A percentile compares a stretch with the other conserved stretches of the same genome.
Conservation (phyloP, 1,140 invertebrate genomes). For the Drosophila sturtevanti region DNA sequence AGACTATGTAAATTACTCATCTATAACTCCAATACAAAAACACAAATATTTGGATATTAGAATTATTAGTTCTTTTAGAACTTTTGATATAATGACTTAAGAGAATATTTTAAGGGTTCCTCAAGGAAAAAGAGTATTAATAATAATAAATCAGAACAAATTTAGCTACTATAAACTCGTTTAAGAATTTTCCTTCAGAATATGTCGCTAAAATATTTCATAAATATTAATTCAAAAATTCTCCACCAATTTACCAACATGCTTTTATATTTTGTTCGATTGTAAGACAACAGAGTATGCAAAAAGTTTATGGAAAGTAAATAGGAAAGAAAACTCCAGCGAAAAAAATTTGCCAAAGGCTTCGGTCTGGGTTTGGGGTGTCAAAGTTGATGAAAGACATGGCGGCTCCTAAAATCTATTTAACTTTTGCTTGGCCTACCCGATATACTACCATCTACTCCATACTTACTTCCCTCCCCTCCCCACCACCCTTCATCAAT, state of each 20-base stretch:
- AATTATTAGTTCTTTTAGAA: no score
- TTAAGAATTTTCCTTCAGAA: no score
- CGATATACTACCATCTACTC: background rate
- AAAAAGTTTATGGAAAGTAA: conserved; percentile 48
- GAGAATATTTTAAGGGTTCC: no score
- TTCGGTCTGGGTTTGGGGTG: conserved; percentile 42
- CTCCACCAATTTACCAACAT: background rate
- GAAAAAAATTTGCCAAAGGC: conserved; percentile 13
- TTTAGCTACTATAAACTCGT: no score
- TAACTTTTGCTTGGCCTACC: conserved; percentile 17
- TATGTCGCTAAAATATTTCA: no score
- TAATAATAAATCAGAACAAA: no score
- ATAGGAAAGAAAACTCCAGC: conserved; percentile 32
- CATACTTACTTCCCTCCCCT: background rate
- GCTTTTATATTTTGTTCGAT: background rate
- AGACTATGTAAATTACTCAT: no score
- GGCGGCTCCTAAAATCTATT: conserved; percentile 22
- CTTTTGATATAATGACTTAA: no score
- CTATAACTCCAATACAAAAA: no score
- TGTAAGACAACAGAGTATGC: background rate
- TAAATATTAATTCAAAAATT: no score
- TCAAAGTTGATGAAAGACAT: conserved; percentile 64
- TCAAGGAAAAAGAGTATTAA: no score
- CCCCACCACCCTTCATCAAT: background rate
- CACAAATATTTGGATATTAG: no score